Evolutionary conservation across 1,140 invertebrate species (phyloP), one percentile per base, ranked within the genome.

Genomic region (Drosophila athabasca): DNA sequence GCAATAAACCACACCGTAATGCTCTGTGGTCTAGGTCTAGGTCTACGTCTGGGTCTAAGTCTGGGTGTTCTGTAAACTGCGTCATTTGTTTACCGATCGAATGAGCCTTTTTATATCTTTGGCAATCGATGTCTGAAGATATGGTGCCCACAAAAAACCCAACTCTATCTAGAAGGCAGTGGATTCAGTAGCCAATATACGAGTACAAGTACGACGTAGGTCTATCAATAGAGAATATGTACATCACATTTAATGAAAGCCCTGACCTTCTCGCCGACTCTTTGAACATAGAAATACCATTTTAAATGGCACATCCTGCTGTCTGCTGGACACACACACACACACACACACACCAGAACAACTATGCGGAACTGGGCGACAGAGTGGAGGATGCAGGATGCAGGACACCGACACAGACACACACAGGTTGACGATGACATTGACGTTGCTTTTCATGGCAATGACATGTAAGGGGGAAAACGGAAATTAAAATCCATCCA

Each of bases 401-500:
- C 1, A 39, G 35, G 35, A 41, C n/a, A 43, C 7, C n/a, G n/a
- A 24, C 4, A 55, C 17, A 45, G 9, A 29, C 15, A 61, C n/a
- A 22, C 8, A 51, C 24, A 11, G 29, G 48, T 41, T 26, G 15
- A 24, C 13, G 39, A 29, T 50, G 57, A 57, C 62, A 48, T 70
- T 77, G 73, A 81, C 78, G 64, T 69, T 68, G 65, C 62, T 77
- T 77, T 78, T 78, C 43, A 76, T 72, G 61, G 74, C 66, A 72
- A 61, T 64, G 78, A 51, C 65, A 85, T 85, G 67, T 81, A 76
- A 74, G 73, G 77, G 73, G 77, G 65, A 81, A 81, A 85, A 62
- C 81, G 81, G 81, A 85, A 87, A 85, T 85, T 85, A 81, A 85
- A 85, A 85, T 81, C 66, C 55, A 80, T 72, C 41, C 31, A 15